Evolutionary conservation across 2,888 invertebrate genomes (phyloP).

Genomic region (Sphaeridia pumilis): DNA sequence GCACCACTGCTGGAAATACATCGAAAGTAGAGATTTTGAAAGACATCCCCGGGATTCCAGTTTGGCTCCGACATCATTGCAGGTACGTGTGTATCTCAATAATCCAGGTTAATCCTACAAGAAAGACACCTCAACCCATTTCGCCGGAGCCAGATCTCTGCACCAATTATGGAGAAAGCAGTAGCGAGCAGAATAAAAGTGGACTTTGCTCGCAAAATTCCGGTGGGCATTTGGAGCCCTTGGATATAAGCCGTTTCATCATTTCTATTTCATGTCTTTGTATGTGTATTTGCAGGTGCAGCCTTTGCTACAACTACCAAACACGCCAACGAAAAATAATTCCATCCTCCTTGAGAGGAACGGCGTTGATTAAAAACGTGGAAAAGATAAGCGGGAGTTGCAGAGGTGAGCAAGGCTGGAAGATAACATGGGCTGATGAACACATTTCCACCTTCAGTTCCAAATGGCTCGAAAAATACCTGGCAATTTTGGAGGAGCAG

Average conservation of each 20-base stretch:
- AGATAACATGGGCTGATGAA: slow-evolving; percentile 49
- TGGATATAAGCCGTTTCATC: too few species aligned
- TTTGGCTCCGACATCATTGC: slow-evolving; percentile 53
- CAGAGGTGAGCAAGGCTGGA: slow-evolving; percentile 40
- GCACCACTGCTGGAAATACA: too few species aligned
- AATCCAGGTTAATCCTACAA: too few species aligned
- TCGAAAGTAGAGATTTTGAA: neutral
- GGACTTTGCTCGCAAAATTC: too few species aligned
- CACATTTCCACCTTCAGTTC: slow-evolving; percentile 47
- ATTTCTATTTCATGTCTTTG: neutral
- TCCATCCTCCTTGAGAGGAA: slow-evolving; percentile 37
- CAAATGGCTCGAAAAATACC: slow-evolving; percentile 43
- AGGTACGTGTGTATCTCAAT: slow-evolving; percentile 39
- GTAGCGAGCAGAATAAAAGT: neutral
- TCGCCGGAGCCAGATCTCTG: too few species aligned
- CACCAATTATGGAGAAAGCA: neutral
- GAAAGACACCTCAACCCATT: too few species aligned
- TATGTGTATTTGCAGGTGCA: slow-evolving; percentile 42
- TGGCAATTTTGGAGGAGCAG: neutral
- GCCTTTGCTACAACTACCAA: slow-evolving; percentile 47
- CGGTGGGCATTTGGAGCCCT: too few species aligned
- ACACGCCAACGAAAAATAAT: slow-evolving; percentile 51
- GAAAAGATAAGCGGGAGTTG: slow-evolving; percentile 41
- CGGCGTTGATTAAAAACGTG: slow-evolving; percentile 12
- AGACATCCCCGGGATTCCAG: slow-evolving; percentile 35